A percentile compares a stretch with the other conserved stretches of the same genome.
Conservation (phyloP, 2,113 vertebrate genomes). For the Tapirus terrestris region DNA sequence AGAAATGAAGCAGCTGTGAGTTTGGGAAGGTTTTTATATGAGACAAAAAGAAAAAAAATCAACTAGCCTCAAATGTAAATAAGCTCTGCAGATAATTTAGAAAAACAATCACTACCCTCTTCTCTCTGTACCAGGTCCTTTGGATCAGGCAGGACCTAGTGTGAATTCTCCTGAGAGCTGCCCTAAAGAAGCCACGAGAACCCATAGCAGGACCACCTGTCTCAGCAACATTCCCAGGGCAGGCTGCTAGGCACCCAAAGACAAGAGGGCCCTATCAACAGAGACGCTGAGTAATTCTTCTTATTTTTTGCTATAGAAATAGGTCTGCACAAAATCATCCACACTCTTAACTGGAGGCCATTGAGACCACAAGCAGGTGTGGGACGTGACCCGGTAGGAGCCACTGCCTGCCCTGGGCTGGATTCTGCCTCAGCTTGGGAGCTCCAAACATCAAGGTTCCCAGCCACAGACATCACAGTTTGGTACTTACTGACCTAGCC, state of each 20-base stretch:
- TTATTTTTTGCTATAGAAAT: background rate
- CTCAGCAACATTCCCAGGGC: background rate
- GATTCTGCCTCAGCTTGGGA: background rate
- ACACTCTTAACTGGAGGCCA: background rate
- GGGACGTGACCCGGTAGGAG: rapidly evolving
- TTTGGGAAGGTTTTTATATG: background rate
- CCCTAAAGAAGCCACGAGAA: background rate
- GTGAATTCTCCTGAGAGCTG: background rate
- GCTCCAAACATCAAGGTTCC: background rate
- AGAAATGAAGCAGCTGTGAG: constrained; percentile 45
- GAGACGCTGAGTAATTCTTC: background rate
- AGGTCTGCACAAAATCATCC: background rate
- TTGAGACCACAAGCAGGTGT: background rate
- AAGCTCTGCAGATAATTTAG: background rate
- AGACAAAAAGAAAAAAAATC: background rate
- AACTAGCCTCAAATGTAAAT: background rate
- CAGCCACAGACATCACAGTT: background rate
- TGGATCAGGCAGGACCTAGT: background rate
- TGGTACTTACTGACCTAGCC: background rate
- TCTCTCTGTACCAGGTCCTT: background rate
- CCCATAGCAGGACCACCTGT: background rate
- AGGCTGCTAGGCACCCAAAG: background rate
- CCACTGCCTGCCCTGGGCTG: background rate
- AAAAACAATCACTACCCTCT: background rate
- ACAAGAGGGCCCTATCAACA: background rate